Evolutionary conservation across 2,113 vertebrate genomes (phyloP).

Genomic region (Oxyruncus cristatus): DNA sequence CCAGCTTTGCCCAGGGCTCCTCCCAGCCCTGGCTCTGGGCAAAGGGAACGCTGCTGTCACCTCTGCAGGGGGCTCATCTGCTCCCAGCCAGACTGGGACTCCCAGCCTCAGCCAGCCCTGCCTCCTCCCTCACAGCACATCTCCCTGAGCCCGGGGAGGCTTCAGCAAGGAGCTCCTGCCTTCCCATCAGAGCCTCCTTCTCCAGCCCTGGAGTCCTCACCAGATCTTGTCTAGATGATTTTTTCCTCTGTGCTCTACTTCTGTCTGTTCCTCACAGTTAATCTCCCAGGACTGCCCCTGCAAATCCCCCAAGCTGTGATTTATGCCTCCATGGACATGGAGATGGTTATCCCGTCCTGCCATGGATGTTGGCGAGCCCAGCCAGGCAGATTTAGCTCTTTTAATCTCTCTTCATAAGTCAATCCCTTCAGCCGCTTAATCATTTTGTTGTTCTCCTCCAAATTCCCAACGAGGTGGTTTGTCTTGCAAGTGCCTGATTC

Average conservation of each 20-base stretch:
- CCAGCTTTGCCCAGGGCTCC: fast-evolving
- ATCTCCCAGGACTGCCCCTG: background rate
- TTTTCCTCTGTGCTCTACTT: background rate
- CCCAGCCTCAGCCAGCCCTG: no score
- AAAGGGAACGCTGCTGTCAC: background rate
- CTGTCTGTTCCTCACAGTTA: background rate
- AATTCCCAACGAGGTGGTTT: conserved; percentile 20
- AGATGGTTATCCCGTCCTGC: conserved; percentile 4
- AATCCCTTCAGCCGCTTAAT: conserved; percentile 32
- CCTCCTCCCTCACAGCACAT: background rate
- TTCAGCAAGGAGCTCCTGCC: background rate
- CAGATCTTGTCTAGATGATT: background rate
- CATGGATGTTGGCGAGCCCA: background rate
- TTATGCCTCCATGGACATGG: conserved; percentile 1
- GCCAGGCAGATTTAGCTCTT: conserved; percentile 41
- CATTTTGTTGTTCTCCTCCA: conserved; percentile 38
- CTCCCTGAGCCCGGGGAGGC: background rate
- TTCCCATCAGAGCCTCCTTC: background rate
- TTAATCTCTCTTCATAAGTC: conserved; percentile 56
- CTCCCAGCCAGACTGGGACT: background rate
- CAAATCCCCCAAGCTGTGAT: background rate
- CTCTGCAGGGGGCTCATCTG: background rate
- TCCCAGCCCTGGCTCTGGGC: background rate
- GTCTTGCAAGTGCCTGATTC: background rate
- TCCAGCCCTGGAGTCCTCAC: background rate